Evolutionary conservation across 2,888 invertebrate species (phyloP).

Genomic region (Campoplex nolae): DNA sequence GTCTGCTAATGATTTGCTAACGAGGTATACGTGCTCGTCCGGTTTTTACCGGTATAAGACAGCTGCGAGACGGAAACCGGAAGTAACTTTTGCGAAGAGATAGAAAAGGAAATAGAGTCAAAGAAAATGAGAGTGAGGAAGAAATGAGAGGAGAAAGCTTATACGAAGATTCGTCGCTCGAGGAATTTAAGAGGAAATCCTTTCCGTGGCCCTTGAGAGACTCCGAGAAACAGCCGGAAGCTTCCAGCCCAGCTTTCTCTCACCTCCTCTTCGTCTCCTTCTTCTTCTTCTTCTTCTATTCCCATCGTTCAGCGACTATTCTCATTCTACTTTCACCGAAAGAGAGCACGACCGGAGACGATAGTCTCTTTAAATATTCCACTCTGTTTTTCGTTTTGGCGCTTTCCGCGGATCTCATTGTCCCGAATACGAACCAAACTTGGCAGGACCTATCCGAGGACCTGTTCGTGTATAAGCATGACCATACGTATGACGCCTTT

Average conservation of each 20-base stretch:
- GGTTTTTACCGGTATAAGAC: constrained; percentile 54
- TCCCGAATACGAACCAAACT: constrained; percentile 67
- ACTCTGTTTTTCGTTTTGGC: constrained; percentile 70
- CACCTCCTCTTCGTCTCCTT: constrained; percentile 24
- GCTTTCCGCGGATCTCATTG: constrained; percentile 65
- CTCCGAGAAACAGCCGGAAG: constrained; percentile 54
- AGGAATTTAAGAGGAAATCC: constrained; percentile 68
- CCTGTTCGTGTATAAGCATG: neutral
- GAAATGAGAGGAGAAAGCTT: constrained; percentile 1
- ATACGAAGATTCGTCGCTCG: constrained; percentile 39
- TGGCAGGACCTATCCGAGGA: constrained; percentile 52
- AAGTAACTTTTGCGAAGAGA: constrained; percentile 50
- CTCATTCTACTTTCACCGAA: constrained; percentile 40
- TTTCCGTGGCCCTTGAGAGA: constrained; percentile 61
- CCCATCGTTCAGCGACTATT: constrained; percentile 32
- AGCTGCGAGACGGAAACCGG: constrained; percentile 48
- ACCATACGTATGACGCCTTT: neutral
- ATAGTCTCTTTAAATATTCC: constrained; percentile 69
- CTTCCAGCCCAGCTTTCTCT: constrained; percentile 41
- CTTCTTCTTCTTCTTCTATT: constrained; percentile 3
- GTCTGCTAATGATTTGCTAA: constrained; percentile 80
- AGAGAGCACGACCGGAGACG: constrained; percentile 7
- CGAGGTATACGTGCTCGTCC: constrained; percentile 78
- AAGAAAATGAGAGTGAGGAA: constrained; percentile 32
- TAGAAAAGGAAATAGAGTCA: constrained; percentile 22